A percentile compares a stretch with the other conserved stretches of the same genome.
Evolutionary conservation across 2,797 vertebrate genomes (phyloP).

Genomic region (Rhinophrynus dorsalis): DNA sequence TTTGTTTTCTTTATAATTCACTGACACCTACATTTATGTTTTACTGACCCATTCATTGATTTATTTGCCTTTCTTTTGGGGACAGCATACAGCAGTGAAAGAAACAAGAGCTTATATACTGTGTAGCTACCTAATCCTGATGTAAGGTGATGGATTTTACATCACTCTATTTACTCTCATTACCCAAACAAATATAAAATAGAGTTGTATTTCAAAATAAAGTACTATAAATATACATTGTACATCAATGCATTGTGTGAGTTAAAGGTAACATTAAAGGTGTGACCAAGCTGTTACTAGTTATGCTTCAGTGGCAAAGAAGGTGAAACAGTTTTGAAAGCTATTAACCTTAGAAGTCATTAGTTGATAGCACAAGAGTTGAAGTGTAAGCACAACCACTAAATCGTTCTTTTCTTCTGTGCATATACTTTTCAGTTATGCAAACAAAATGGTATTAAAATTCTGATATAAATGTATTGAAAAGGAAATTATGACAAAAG

Average conservation of each 20-base stretch:
- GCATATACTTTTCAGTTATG: background rate
- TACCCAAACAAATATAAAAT: slow-evolving; percentile 8
- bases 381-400: background rate
- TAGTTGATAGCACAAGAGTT: background rate
- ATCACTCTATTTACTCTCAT: background rate
- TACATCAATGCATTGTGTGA: too few relatives aligned
- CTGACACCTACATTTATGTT: too few relatives aligned
- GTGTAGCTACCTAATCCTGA: background rate
- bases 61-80: background rate
- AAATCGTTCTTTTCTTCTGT: background rate
- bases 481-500: too few relatives aligned
- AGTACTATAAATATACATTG: too few relatives aligned
- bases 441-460: too few relatives aligned
- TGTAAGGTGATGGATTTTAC: background rate
- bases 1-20: too few relatives aligned
- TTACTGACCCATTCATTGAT: too few relatives aligned
- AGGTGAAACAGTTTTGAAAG: slow-evolving; percentile 48
- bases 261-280: slow-evolving; percentile 32
- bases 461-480: too few relatives aligned
- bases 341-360: slow-evolving; percentile 34
- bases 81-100: too few relatives aligned
- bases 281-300: slow-evolving; percentile 25
- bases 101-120: background rate
- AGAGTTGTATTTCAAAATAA: slow-evolving; percentile 3
- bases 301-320: slow-evolving; percentile 22